phyloP scores from a whole-genome alignment of 2,888 invertebrate genomes.

The Himalopsyche anomala region DNA sequence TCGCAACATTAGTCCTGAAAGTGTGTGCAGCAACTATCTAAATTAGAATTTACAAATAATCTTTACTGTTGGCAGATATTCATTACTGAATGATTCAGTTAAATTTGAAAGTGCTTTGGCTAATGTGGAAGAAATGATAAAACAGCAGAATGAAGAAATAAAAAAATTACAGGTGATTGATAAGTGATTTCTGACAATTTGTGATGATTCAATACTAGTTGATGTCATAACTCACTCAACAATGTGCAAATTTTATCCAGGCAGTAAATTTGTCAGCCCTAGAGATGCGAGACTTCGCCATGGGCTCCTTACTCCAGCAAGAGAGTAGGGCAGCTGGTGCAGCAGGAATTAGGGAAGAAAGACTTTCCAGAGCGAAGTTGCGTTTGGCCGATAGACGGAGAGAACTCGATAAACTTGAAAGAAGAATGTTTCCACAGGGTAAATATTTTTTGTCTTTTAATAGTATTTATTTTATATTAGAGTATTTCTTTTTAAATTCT shows the following conservation, averaged over 20 bases:
- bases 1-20: no score
- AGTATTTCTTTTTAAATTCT: no score
- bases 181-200: neutral
- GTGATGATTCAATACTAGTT: neutral
- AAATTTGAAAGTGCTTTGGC: conserved; percentile 84
- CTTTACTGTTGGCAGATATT: conserved; percentile 71
- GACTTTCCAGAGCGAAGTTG: conserved; percentile 80
- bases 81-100: conserved; percentile 83
- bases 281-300: conserved; percentile 83
- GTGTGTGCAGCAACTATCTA: no score
- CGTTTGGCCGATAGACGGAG: conserved; percentile 83
- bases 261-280: conserved; percentile 85
- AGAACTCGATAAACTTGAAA: conserved; percentile 86
- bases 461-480: no score
- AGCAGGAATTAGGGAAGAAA: conserved; percentile 81
- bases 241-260: conserved; percentile 69
- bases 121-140: conserved; percentile 82
- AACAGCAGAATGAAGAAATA: conserved; percentile 85
- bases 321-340: conserved; percentile 83
- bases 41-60: neutral
- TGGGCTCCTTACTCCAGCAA: conserved; percentile 81
- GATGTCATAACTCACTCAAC: neutral
- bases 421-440: conserved; percentile 83
- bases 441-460: conserved; percentile 64
- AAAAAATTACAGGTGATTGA: conserved; percentile 80